Base-by-base conservation (phyloP, 2,888 invertebrate genomes). In the Eurytoma californica region DNA sequence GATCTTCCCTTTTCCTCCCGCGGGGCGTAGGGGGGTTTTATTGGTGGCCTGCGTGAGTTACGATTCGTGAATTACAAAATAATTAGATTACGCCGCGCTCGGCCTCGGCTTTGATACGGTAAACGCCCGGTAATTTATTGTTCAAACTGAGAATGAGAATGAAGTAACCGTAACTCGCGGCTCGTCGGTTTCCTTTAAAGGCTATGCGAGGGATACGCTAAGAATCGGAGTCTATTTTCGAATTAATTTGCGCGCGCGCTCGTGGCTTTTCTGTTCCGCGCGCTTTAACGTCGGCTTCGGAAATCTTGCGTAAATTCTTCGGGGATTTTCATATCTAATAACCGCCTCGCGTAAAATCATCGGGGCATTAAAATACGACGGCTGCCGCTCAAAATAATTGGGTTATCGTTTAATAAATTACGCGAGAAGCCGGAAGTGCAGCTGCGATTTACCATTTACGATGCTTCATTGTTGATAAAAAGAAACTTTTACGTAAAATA, bases 41-140 rank as follows among this genome's bases (percentile, higher is more conserved):
- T 1, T 39, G 39, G 30, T 70, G 65, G 72, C 55, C 77, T 82
- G 72, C 75, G 78, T 81, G 80, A 82, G 73, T 60, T 73, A 72
- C 77, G 66, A 72, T 60, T 77, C 53, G 24, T 3, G 53, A 30
- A 60, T 77, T 70, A 65, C 16, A 49, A 69, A 74, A 65, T 79
- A 79, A 74, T 74, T 74, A 70, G 79, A 74, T 79, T 79, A 70
- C 18, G 55, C 39, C 39, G 39, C 39, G 57, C 51, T 75, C n/a
- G 63, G 9, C 24, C 24, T 24, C 24, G n/a, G 47, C 39, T 24
- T 55, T 68, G n/a, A 68, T 68, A 53, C 68, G 68, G 53, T 61
- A 61, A 68, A 57, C 53, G 24, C 28, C 13, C 20, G 39, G 20
- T 61, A 68, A 68, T 68, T 68, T 60, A 61, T 68, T 75, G 49